A percentile compares a stretch with the other conserved stretches of the same genome.
phyloP scores from a whole-genome alignment of 92 coral and sea anemone species.

The Epizoanthus ramosus region DNA sequence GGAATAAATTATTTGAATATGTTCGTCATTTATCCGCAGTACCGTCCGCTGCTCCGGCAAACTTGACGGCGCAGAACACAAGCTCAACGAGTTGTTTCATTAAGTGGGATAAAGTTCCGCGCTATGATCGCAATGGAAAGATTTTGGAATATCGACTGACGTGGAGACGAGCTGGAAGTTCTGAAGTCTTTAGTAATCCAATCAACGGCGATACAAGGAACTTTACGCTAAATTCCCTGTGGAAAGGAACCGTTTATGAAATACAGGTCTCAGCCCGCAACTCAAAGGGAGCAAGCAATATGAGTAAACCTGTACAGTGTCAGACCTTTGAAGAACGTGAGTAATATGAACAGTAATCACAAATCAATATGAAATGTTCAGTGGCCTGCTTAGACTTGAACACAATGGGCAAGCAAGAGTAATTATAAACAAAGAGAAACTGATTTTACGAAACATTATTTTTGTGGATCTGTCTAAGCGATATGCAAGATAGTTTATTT shows the following conservation, averaged over 20 bases:
- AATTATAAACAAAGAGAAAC: too few relatives aligned
- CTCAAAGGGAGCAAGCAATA: constrained; percentile 1
- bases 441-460: too few relatives aligned
- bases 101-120: constrained; percentile 26
- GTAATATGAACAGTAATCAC: background rate
- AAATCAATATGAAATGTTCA: background rate
- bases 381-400: background rate
- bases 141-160: constrained; percentile 19
- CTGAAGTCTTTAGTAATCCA: background rate
- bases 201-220: constrained; percentile 3
- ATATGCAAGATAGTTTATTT: too few relatives aligned
- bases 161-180: background rate
- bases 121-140: background rate
- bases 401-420: background rate
- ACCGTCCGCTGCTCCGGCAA: constrained; percentile 19
- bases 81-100: constrained; percentile 25
- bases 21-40: background rate
- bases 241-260: constrained; percentile 21
- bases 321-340: constrained; percentile 23
- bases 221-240: background rate
- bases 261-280: constrained; percentile 20
- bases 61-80: constrained; percentile 11
- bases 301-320: constrained; percentile 8
- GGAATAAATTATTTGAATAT: background rate
- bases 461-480: too few relatives aligned